These are phyloP conservation scores for Vollenhovia emeryi DNA, from an alignment of 1,140 invertebrate species.

Conservation along the genomic window DNA sequence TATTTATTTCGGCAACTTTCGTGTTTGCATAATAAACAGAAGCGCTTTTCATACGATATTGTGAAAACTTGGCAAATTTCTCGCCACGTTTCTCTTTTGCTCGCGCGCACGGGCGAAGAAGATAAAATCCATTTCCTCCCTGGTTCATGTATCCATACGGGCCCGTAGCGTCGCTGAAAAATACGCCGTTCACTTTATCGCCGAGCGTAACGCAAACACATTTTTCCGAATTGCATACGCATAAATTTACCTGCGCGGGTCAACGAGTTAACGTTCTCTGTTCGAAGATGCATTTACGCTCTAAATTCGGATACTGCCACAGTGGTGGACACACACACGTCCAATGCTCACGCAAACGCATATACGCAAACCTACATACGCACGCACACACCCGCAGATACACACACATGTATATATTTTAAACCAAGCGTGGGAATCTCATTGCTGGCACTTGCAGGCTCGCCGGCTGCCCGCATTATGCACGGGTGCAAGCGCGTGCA, in stretches of 20 bases:
- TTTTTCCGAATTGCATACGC: slow-evolving; percentile 44
- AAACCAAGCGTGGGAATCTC: slow-evolving; percentile 50
- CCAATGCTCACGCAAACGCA: not conserved
- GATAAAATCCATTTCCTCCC: slow-evolving; percentile 35
- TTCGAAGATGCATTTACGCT: slow-evolving; percentile 34
- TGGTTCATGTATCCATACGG: slow-evolving; percentile 20
- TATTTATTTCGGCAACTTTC: slow-evolving; percentile 14
- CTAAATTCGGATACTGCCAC: slow-evolving; percentile 19
- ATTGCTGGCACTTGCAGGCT: slow-evolving; percentile 51
- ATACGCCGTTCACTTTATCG: slow-evolving; percentile 42
- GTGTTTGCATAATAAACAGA: slow-evolving; percentile 26
- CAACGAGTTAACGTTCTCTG: slow-evolving; percentile 30
- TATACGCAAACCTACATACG: not conserved
- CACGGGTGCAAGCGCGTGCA: slow-evolving; percentile 31
- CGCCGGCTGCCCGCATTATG: slow-evolving; percentile 45
- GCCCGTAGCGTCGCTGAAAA: slow-evolving; percentile 20
- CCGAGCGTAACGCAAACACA: slow-evolving; percentile 21
- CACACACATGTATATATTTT: slow-evolving; percentile 6
- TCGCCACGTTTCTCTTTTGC: slow-evolving; percentile 7
- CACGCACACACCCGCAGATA: too few species aligned
- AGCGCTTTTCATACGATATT: slow-evolving; percentile 21
- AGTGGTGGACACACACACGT: not conserved
- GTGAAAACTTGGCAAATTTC: slow-evolving; percentile 14
- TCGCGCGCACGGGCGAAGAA: not conserved
- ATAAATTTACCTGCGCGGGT: slow-evolving; percentile 16